Evolutionary conservation across 1,140 invertebrate genomes (phyloP).

Genomic region (Heliconius hermathena): DNA sequence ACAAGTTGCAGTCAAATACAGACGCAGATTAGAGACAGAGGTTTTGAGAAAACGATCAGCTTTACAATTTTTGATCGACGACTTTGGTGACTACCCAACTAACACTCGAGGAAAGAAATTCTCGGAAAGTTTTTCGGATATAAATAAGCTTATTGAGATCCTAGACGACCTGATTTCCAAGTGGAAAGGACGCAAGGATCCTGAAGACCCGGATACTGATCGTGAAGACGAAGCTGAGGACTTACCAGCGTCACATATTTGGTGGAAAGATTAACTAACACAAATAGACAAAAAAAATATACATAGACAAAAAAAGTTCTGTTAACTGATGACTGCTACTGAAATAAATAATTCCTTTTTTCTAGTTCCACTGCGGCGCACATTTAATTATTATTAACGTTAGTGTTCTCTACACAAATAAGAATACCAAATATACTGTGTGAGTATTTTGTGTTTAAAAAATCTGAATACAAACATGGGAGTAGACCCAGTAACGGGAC

Average conservation of each 20-base stretch:
- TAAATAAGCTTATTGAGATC: background rate
- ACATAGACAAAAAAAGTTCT: background rate
- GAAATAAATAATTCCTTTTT: background rate
- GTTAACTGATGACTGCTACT: background rate
- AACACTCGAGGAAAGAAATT: background rate
- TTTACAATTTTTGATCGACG: background rate
- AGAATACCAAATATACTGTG: no score
- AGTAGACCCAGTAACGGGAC: background rate
- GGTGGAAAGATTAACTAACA: background rate
- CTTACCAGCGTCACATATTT: background rate
- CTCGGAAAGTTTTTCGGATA: background rate
- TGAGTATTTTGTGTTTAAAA: no score
- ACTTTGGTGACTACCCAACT: slow-evolving; percentile 8
- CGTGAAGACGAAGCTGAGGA: background rate
- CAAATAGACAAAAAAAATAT: background rate
- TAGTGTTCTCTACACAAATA: no score
- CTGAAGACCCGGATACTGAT: background rate
- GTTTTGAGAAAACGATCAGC: background rate
- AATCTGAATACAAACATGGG: background rate
- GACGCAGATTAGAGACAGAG: background rate
- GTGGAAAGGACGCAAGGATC: slow-evolving; percentile 1
- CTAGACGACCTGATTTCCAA: slow-evolving; percentile 1
- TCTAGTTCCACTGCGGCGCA: no score
- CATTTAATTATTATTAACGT: no score
- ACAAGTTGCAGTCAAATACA: background rate